A percentile compares a stretch with the other conserved stretches of the same genome.
Conservation (phyloP, 2,888 invertebrate genomes). For the Lobophora halterata region DNA sequence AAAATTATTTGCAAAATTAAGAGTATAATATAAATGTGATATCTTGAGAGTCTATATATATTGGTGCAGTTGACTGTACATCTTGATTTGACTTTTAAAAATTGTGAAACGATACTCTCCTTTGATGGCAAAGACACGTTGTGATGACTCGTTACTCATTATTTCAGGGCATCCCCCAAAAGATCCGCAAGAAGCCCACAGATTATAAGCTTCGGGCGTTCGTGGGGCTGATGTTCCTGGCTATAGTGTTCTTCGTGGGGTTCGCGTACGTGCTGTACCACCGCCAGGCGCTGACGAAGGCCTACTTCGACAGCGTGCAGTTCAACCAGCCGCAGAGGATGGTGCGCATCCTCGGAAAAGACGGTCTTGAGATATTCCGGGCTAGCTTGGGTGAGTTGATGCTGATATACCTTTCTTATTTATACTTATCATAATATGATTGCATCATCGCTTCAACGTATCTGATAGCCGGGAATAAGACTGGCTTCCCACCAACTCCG, state of each 20-base stretch:
- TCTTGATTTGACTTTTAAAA: too few species aligned
- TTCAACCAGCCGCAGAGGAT: constrained; percentile 89
- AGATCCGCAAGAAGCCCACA: constrained; percentile 85
- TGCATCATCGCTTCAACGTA: too few species aligned
- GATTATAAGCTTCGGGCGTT: constrained; percentile 91
- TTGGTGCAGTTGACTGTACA: too few species aligned
- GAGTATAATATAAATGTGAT: too few species aligned
- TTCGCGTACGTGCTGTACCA: constrained; percentile 92
- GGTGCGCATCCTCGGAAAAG: constrained; percentile 86
- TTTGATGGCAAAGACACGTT: not conserved
- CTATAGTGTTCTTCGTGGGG: constrained; percentile 89
- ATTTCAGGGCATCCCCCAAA: constrained; percentile 87
- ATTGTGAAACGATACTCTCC: too few species aligned
- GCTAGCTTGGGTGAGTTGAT: constrained; percentile 76
- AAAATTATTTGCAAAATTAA: too few species aligned
- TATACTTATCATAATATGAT: too few species aligned
- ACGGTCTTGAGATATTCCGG: constrained; percentile 85
- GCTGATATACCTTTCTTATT: too few species aligned
- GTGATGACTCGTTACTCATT: not conserved
- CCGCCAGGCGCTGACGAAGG: constrained; percentile 89
- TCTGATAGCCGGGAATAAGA: too few species aligned
- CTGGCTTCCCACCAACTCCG: too few species aligned
- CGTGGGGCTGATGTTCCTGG: constrained; percentile 89
- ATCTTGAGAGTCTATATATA: too few species aligned
- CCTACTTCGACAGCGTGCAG: constrained; percentile 91